Base-by-base conservation (phyloP, 2,888 invertebrate species). In the Amiota minor region DNA sequence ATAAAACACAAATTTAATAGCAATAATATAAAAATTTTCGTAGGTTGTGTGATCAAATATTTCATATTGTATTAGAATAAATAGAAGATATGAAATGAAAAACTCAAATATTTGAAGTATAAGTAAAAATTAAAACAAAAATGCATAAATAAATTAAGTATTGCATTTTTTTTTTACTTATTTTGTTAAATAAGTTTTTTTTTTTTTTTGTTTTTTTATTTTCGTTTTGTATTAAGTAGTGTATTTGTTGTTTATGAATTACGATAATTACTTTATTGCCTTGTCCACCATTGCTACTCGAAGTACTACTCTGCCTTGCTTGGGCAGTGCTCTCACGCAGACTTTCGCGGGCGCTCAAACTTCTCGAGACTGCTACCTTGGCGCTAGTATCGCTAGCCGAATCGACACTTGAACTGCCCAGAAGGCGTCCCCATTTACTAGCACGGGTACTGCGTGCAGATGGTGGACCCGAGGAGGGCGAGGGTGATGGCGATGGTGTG, bases 381-480 rank as follows among this genome's bases (percentile, higher is more conserved):
- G 89, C 90, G 77, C 92, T 92, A 69, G 91, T 91, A 83, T 93
- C 94, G 84, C 93, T 93, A 83, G 92, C 92, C 76, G 94, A 94
- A 90, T 95, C 95, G 83, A 95, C 90, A 90, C 95, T 95, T 80
- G 94, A 94, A 85, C 93, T 94, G 86, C 95, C 95, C 88, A 95
- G 91, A 85, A 96, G 91, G 77, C 96, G 93, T 72, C 96, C 95
- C 96, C 96, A 96, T 91, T 95, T 95, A 89, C 94, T 92, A 83
- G 90, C 89, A 90, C 90, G 87, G 81, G 89, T 92, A 80, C 92
- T 89, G 83, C 91, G 90, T 74, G 91, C 91, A 83, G 91, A 91
- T 80, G 90, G 90, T 81, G 91, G 91, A 85, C 91, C 89, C 78
- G 89, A 89, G 81, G 91, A 89, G 80, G 89, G 90, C 82, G 89